Evolutionary conservation across 2,888 invertebrate genomes (phyloP).

Genomic region (Gymnocheta viridis): DNA sequence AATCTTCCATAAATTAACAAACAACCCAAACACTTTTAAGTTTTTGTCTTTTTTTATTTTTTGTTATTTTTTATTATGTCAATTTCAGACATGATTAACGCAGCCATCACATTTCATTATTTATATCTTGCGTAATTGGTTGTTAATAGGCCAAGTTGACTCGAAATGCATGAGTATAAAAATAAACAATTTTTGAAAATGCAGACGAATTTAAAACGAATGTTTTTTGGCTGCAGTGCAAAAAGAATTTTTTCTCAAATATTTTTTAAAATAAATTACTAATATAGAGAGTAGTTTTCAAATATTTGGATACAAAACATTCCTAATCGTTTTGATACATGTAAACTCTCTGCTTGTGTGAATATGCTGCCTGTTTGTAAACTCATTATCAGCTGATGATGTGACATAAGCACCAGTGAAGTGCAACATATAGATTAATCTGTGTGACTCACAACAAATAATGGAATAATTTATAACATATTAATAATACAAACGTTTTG

Average conservation of each 20-base stretch:
- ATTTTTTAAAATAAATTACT: background rate
- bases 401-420: too few species aligned
- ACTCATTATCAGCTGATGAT: too few species aligned
- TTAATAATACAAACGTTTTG: too few species aligned
- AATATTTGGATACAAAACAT: too few species aligned
- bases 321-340: too few species aligned
- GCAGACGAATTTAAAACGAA: background rate
- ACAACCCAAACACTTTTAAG: conserved; percentile 17
- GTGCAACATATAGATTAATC: too few species aligned
- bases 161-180: background rate
- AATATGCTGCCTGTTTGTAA: too few species aligned
- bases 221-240: background rate
- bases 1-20: conserved; percentile 16
- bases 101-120: conserved; percentile 6
- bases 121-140: conserved; percentile 30
- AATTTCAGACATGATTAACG: conserved; percentile 5
- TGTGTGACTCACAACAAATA: too few species aligned
- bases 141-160: conserved; percentile 13
- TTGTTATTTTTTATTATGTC: background rate
- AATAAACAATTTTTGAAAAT: background rate
- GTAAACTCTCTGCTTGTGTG: too few species aligned
- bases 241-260: background rate
- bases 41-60: background rate
- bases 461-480: too few species aligned
- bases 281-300: too few species aligned